phyloP scores from a whole-genome alignment of 35 echinoderm and acorn worm genomes.

The Diadema setosum region DNA sequence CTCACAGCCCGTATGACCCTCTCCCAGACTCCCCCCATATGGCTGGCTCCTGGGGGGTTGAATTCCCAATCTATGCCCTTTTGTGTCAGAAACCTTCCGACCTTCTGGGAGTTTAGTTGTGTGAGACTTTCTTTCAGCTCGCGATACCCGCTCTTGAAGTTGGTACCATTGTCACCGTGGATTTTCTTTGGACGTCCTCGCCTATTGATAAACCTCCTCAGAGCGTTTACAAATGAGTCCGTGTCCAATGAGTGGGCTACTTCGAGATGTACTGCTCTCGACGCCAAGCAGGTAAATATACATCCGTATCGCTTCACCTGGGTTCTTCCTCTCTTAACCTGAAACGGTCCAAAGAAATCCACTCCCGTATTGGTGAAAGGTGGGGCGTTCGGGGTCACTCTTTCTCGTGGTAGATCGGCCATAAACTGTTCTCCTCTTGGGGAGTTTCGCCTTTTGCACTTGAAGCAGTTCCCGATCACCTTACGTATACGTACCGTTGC shows the following conservation, averaged over 20 bases:
- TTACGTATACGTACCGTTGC: too few relatives aligned
- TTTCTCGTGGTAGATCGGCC: slow-evolving; percentile 52
- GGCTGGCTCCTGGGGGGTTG: slow-evolving; percentile 32
- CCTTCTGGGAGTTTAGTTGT: background rate
- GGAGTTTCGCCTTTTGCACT: too few relatives aligned
- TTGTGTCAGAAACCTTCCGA: background rate
- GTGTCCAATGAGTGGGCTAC: slow-evolving; percentile 54
- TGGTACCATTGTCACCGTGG: too few relatives aligned
- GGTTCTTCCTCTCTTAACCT: slow-evolving; percentile 40
- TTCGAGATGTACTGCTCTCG: slow-evolving; percentile 56
- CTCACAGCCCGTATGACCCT: slow-evolving; percentile 31
- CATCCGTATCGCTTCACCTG: slow-evolving; percentile 56
- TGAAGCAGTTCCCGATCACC: too few relatives aligned
- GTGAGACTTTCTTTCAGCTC: background rate
- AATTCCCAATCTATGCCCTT: slow-evolving; percentile 55
- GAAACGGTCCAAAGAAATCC: slow-evolving; percentile 75
- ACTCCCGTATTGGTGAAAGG: slow-evolving; percentile 42
- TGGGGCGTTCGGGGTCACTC: too few relatives aligned
- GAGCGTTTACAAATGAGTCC: slow-evolving; percentile 50
- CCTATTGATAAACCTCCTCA: slow-evolving; percentile 52
- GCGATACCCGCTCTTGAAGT: background rate
- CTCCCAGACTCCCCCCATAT: too few relatives aligned
- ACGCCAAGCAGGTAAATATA: slow-evolving; percentile 59
- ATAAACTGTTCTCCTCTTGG: slow-evolving; percentile 38
- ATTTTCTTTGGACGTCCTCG: too few relatives aligned